Conservation (phyloP, 2,888 invertebrate species). For the Dolomedes plantarius region DNA sequence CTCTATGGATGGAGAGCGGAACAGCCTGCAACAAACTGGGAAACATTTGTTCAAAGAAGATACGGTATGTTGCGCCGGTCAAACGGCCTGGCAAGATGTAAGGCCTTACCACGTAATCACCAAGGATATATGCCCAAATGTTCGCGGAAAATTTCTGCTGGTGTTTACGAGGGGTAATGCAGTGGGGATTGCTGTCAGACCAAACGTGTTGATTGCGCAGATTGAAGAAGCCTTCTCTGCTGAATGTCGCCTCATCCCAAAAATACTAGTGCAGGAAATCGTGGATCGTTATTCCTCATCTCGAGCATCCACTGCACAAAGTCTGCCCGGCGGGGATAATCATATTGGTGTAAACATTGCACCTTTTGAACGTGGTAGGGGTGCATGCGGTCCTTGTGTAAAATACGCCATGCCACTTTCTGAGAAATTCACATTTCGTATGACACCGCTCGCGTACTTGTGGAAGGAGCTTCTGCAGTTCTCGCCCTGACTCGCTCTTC, state of each 20-base stretch:
- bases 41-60: constrained; percentile 25
- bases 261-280: neutral
- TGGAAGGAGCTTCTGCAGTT: neutral
- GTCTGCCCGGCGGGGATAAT: neutral
- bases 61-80: constrained; percentile 17
- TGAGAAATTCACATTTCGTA: neutral
- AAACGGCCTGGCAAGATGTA: constrained; percentile 1
- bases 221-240: too few relatives aligned
- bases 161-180: neutral
- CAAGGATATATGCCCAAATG: neutral
- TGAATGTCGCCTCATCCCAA: neutral
- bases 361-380: neutral
- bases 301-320: neutral
- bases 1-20: neutral
- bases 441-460: neutral
- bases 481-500: neutral
- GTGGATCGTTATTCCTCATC: neutral
- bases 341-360: neutral
- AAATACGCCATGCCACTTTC: neutral
- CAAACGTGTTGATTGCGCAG: too few relatives aligned
- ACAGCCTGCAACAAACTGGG: constrained; percentile 21
- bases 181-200: neutral
- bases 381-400: neutral
- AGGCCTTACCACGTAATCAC: neutral
- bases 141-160: neutral